Conservation (phyloP, 2,888 invertebrate genomes). For the Scaptomyza flava region DNA sequence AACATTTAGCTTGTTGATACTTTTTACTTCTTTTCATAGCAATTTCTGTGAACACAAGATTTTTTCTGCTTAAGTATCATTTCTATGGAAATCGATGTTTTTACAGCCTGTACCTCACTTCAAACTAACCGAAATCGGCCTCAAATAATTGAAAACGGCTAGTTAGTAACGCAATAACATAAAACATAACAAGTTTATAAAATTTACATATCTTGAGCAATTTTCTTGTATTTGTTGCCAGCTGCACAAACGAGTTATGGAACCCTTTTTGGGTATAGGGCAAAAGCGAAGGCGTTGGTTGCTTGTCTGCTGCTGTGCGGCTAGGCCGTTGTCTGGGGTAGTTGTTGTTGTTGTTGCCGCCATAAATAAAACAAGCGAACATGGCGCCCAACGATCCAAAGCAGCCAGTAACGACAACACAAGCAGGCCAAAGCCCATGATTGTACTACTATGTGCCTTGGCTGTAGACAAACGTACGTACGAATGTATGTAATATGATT, state of each 20-base stretch:
- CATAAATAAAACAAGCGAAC: conserved; percentile 75
- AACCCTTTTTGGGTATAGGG: conserved; percentile 44
- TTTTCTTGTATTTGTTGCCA: background rate
- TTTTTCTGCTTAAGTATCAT: background rate
- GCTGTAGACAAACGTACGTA: conserved; percentile 19
- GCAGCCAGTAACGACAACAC: conserved; percentile 29
- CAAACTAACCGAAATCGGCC: background rate
- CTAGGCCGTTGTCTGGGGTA: conserved; percentile 23
- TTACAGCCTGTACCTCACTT: background rate
- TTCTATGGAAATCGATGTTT: background rate
- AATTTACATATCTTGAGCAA: conserved; percentile 5
- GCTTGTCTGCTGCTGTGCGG: conserved; percentile 29
- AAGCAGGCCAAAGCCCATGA: conserved; percentile 31
- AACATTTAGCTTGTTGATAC: too few species aligned
- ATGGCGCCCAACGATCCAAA: conserved; percentile 33
- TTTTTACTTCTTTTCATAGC: background rate
- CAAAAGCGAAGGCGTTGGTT: conserved; percentile 53
- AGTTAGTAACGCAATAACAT: background rate
- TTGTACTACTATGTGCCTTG: conserved; percentile 24
- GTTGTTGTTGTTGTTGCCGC: conserved; percentile 25
- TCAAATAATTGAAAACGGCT: background rate
- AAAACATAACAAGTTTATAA: background rate
- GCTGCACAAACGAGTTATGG: conserved; percentile 1
- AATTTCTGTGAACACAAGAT: background rate
- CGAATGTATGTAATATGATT: conserved; percentile 67